Percentiles rank a stretch among this genome's conserved stretches.
These are phyloP conservation scores for Alsophila aescularia DNA, from an alignment of 2,888 invertebrate genomes.

Conservation along the genomic window DNA sequence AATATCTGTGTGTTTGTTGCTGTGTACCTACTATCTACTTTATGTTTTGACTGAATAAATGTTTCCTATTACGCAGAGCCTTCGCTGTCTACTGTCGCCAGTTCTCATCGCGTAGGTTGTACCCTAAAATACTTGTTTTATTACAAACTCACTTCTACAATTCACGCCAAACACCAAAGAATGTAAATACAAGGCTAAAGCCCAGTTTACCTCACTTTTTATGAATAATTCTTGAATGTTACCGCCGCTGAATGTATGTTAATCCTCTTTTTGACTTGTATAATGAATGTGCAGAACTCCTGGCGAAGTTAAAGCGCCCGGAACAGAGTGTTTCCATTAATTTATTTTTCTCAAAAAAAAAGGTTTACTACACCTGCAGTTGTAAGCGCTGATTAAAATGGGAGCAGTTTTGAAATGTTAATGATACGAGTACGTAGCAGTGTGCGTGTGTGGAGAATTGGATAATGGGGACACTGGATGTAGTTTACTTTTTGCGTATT, in stretches of 20 bases:
- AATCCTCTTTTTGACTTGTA: conserved; percentile 43
- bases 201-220: conserved; percentile 46
- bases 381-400: conserved; percentile 35
- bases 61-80: no score
- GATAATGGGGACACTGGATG: no score
- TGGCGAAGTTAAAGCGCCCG: conserved; percentile 29
- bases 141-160: neutral
- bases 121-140: neutral
- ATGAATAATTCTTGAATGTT: conserved; percentile 53
- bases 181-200: conserved; percentile 48
- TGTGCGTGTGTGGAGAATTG: no score
- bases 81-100: neutral
- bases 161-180: conserved; percentile 29
- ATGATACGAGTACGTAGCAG: no score
- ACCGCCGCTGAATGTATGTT: conserved; percentile 43
- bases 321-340: conserved; percentile 38
- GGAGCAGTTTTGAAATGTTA: conserved; percentile 13
- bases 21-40: no score
- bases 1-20: no score
- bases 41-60: no score
- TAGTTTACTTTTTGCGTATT: no score
- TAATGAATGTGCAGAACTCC: conserved; percentile 40
- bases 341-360: conserved; percentile 37
- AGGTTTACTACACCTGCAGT: conserved; percentile 39
- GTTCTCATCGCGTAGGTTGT: neutral